Evolutionary conservation across 2,113 vertebrate genomes (phyloP).

Genomic region (Hepsetus odoe): DNA sequence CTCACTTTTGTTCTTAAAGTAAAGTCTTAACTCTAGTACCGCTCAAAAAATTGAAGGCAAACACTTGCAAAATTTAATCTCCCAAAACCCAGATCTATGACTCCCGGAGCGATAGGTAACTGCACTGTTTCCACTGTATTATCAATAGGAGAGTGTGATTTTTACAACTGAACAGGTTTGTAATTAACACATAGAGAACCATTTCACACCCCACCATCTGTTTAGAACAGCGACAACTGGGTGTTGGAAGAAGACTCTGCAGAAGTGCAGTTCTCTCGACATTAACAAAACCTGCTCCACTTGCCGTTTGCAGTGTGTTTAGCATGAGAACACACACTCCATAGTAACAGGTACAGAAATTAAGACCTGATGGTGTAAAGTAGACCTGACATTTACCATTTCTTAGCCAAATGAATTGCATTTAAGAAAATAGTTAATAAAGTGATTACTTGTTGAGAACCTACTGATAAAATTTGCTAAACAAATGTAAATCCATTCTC

Average conservation of each 20-base stretch:
- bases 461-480: too few relatives aligned
- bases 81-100: too few relatives aligned
- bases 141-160: constrained; percentile 18
- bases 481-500: too few relatives aligned
- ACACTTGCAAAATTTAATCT: not conserved
- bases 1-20: not conserved
- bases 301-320: not conserved
- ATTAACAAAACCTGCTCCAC: not conserved
- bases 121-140: not conserved
- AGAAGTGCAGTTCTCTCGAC: not conserved
- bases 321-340: not conserved
- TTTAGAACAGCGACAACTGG: constrained; percentile 2
- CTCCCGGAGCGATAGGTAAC: too few relatives aligned
- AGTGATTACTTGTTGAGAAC: too few relatives aligned
- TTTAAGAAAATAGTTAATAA: not conserved
- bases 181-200: constrained; percentile 49
- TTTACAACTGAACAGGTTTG: constrained; percentile 36
- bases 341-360: not conserved
- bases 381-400: not conserved
- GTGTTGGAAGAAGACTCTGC: constrained; percentile 19
- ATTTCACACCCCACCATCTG: constrained; percentile 51
- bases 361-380: not conserved
- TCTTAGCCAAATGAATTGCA: not conserved
- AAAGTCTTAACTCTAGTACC: not conserved
- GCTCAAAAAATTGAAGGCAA: not conserved